These are phyloP conservation scores for Oreonectes daqikongensis DNA, from an alignment of 2,797 vertebrate genomes.

Conservation along the genomic window DNA sequence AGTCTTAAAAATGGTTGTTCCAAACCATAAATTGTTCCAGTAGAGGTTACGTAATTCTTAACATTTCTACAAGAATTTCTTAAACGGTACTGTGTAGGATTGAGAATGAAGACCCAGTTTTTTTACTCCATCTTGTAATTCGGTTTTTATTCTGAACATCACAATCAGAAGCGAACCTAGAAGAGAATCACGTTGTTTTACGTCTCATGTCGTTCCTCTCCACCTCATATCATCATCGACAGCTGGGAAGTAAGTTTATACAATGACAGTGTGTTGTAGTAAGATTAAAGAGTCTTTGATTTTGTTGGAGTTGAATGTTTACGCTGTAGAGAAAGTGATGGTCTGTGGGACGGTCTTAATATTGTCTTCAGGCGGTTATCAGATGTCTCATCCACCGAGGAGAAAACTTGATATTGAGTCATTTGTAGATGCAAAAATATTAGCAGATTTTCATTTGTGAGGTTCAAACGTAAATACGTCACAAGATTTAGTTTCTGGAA, in stretches of 20 bases:
- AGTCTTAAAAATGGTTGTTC: not conserved
- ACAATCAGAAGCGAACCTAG: no score
- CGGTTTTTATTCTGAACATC: not conserved
- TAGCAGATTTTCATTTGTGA: not conserved
- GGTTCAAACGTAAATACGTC: not conserved
- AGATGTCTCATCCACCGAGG: not conserved
- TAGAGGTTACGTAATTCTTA: not conserved
- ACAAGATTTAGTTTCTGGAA: not conserved
- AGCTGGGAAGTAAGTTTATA: not conserved
- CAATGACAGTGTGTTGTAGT: not conserved
- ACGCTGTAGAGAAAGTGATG: conserved; percentile 1
- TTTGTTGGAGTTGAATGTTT: conserved; percentile 30
- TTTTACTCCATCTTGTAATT: not conserved
- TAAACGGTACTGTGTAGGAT: not conserved
- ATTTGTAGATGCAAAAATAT: conserved; percentile 1
- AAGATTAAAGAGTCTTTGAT: conserved; percentile 21
- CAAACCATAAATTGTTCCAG: not conserved
- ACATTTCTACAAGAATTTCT: not conserved
- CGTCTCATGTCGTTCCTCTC: not conserved
- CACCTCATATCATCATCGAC: not conserved
- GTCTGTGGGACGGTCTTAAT: conserved; percentile 5
- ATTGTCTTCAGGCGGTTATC: conserved; percentile 24
- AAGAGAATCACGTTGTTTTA: no score
- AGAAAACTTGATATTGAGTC: not conserved
- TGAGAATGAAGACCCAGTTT: not conserved